These are phyloP conservation scores for Sphinx pinastri DNA, from an alignment of 2,888 invertebrate species.

Conservation along the genomic window DNA sequence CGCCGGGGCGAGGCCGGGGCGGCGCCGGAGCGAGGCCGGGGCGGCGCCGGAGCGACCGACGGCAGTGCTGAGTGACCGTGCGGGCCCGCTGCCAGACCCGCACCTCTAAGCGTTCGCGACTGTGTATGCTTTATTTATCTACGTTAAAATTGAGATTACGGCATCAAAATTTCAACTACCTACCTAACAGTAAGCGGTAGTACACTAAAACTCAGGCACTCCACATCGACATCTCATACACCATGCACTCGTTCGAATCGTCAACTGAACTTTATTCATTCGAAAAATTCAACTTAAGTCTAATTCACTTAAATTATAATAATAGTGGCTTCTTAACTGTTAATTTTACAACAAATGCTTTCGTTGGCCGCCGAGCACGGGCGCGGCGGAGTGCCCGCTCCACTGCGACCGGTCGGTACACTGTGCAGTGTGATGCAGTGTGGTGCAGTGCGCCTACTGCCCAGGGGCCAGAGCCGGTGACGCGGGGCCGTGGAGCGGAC, in stretches of 20 bases:
- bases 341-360: constrained; percentile 82
- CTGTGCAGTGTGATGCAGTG: too few relatives aligned
- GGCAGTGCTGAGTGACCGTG: constrained; percentile 50
- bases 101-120: constrained; percentile 70
- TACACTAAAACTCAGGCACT: constrained; percentile 81
- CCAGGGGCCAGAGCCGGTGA: too few relatives aligned
- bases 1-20: too few relatives aligned
- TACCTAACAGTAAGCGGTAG: constrained; percentile 84
- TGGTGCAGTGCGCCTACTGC: too few relatives aligned
- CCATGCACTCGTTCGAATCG: constrained; percentile 80
- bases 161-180: constrained; percentile 83
- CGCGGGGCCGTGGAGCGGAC: constrained; percentile 31
- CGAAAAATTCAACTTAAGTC: constrained; percentile 82
- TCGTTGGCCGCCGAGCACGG: constrained; percentile 79
- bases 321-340: constrained; percentile 82
- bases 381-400: constrained; percentile 56
- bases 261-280: constrained; percentile 80
- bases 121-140: constrained; percentile 77
- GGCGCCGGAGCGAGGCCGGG: constrained; percentile 27
- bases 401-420: not conserved
- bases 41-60: constrained; percentile 42
- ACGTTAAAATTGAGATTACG: constrained; percentile 81
- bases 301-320: constrained; percentile 81
- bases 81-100: constrained; percentile 43
- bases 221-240: constrained; percentile 80